These are phyloP conservation scores for Engraulis encrasicolus DNA, from an alignment of 2,113 vertebrate genomes.

Conservation along the genomic window DNA sequence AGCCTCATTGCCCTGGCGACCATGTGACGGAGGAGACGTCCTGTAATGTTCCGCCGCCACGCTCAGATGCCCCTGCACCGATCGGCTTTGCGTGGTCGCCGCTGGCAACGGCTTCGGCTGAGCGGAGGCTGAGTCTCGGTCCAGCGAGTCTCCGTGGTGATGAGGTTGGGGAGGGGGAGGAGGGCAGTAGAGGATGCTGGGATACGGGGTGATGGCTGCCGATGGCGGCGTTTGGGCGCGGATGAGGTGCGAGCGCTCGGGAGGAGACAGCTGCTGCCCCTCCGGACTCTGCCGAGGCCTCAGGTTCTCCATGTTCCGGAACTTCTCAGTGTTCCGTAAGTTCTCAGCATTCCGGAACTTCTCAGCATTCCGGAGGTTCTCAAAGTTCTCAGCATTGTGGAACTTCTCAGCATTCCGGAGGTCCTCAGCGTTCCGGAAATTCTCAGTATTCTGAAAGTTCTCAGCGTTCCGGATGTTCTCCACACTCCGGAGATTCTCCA, in stretches of 20 bases:
- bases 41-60: constrained; percentile 68
- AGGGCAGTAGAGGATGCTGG: constrained; percentile 23
- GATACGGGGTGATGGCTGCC: neutral
- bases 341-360: constrained; percentile 65
- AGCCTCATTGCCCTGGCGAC: no score
- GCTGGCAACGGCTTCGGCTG: constrained; percentile 66
- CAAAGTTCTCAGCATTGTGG: no score
- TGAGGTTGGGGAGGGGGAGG: constrained; percentile 53
- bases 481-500: constrained; percentile 55
- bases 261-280: constrained; percentile 21
- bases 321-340: constrained; percentile 17
- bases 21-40: neutral
- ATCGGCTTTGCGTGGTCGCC: constrained; percentile 54
- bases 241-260: neutral
- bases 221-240: constrained; percentile 39
- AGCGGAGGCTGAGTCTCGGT: constrained; percentile 54
- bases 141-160: constrained; percentile 32
- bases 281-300: constrained; percentile 26
- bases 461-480: constrained; percentile 54
- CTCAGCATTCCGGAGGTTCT: constrained; percentile 51
- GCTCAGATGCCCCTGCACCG: constrained; percentile 59
- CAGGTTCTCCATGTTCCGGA: constrained; percentile 67
- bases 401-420: constrained; percentile 63
- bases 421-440: constrained; percentile 26
- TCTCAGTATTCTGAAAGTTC: constrained; percentile 64